Percentiles rank a stretch among this genome's conserved stretches.
Conservation (phyloP, 1,140 invertebrate genomes). For the Heliconius eleuchia region DNA sequence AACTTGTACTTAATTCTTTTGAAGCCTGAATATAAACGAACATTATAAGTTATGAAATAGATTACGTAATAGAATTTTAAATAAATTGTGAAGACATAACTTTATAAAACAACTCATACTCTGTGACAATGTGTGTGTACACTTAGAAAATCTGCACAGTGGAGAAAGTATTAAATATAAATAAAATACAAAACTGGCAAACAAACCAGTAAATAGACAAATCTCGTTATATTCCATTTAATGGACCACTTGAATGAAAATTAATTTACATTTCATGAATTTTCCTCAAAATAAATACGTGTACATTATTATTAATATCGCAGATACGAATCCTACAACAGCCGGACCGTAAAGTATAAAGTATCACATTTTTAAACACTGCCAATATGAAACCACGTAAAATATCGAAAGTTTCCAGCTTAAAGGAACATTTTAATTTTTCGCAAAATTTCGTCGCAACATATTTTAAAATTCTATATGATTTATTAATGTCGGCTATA, state of each 20-base stretch:
- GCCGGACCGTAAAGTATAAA: slow-evolving; percentile 44
- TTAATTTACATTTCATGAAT: not conserved
- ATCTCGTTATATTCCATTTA: not conserved
- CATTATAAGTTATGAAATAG: too few relatives aligned
- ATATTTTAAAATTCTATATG: slow-evolving; percentile 68
- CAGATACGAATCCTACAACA: slow-evolving; percentile 31
- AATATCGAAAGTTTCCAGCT: slow-evolving; percentile 63
- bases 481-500: slow-evolving; percentile 63
- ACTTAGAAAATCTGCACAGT: too few relatives aligned
- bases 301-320: slow-evolving; percentile 23
- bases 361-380: slow-evolving; percentile 56
- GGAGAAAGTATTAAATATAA: too few relatives aligned
- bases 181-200: not conserved
- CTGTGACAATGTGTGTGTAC: too few relatives aligned
- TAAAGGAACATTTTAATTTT: slow-evolving; percentile 68
- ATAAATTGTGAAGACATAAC: too few relatives aligned
- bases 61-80: too few relatives aligned
- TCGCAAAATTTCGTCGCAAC: slow-evolving; percentile 58
- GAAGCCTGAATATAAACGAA: too few relatives aligned
- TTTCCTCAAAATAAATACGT: slow-evolving; percentile 18
- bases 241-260: not conserved
- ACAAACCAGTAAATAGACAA: not conserved
- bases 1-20: too few relatives aligned
- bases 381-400: slow-evolving; percentile 64
- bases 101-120: too few relatives aligned